Percentiles rank a stretch among this genome's conserved stretches.
These are phyloP conservation scores for Eulemur rubriventer DNA, from an alignment of 2,797 vertebrate species.

Conservation along the genomic window DNA sequence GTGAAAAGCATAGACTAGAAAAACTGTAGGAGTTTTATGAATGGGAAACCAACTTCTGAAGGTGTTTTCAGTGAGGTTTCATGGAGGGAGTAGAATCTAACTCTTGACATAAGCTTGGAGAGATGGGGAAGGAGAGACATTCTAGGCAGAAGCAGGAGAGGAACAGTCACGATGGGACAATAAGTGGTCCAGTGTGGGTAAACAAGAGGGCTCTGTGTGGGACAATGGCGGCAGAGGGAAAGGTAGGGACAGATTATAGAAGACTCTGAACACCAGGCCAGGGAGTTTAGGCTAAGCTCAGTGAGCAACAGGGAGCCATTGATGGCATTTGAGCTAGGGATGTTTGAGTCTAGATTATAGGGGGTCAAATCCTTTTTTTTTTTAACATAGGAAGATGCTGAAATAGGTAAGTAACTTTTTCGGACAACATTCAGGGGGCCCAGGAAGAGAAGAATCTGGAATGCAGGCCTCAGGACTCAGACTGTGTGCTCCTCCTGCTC, in stretches of 20 bases:
- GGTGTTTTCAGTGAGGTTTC: neutral
- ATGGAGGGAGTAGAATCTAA: neutral
- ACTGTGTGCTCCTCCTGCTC: neutral
- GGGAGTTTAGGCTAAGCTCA: neutral
- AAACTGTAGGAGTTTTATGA: neutral
- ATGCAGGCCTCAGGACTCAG: constrained; percentile 33
- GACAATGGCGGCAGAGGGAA: neutral
- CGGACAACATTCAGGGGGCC: neutral
- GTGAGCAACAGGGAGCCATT: neutral
- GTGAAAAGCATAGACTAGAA: neutral
- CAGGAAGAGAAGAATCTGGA: neutral
- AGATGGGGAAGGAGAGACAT: neutral
- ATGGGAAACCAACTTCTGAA: neutral
- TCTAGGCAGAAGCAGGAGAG: neutral
- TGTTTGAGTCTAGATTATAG: neutral
- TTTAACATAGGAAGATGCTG: neutral
- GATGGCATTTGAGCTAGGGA: neutral
- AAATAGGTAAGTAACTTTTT: constrained; percentile 3
- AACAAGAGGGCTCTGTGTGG: neutral
- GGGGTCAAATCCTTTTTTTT: neutral
- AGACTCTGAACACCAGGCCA: neutral
- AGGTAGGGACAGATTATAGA: neutral
- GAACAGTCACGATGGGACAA: neutral
- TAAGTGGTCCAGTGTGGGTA: neutral
- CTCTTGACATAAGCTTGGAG: neutral